Evolutionary conservation across 2,888 invertebrate genomes (phyloP).

Genomic region (Operophtera brumata): DNA sequence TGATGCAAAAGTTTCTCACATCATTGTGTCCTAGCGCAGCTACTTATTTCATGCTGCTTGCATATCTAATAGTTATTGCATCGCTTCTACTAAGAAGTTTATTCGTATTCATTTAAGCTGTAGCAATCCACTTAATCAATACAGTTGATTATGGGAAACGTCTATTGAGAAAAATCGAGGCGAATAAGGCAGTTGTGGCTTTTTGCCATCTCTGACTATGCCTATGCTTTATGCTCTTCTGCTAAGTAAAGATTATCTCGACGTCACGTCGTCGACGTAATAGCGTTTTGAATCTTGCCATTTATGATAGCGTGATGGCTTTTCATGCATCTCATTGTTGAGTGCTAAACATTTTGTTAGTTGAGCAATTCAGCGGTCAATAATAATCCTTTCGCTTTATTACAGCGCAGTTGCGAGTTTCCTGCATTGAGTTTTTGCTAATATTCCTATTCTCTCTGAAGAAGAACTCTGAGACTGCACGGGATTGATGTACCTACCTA

Average conservation of each 20-base stretch:
- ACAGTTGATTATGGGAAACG: slow-evolving; percentile 34
- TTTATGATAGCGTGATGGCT: background rate
- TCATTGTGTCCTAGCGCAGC: background rate
- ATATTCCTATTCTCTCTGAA: no score
- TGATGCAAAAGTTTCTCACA: slow-evolving; percentile 11
- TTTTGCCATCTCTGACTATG: no score
- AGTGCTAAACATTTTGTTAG: background rate
- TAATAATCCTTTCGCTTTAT: no score
- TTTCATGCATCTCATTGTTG: background rate
- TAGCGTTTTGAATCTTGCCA: slow-evolving; percentile 3
- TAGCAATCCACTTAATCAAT: slow-evolving; percentile 30
- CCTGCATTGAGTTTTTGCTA: no score
- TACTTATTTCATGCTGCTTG: slow-evolving; percentile 17
- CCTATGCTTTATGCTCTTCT: no score
- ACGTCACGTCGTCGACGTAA: slow-evolving; percentile 2
- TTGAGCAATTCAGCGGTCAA: no score
- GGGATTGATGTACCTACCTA: no score
- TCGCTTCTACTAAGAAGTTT: slow-evolving; percentile 29
- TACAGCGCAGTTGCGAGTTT: no score
- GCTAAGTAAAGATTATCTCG: slow-evolving; percentile 1
- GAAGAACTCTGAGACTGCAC: no score
- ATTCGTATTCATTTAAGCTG: slow-evolving; percentile 35
- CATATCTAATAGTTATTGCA: slow-evolving; percentile 23
- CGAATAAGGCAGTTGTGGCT: background rate
- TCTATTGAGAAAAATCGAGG: background rate